Evolutionary conservation across 1,140 invertebrate genomes (phyloP).

Genomic region (Saxidomus purpurata): DNA sequence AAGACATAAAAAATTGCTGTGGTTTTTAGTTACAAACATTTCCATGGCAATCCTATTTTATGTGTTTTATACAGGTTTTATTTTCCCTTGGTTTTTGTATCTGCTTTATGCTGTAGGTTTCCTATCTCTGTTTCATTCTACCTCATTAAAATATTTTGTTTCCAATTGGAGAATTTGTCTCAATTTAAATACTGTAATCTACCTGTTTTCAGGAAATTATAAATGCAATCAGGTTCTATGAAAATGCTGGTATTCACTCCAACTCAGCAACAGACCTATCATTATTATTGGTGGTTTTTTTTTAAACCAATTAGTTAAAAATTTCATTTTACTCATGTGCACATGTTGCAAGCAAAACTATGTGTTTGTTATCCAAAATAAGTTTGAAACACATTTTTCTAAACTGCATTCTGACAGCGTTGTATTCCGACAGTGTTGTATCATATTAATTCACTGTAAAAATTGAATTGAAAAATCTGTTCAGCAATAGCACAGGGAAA

Average conservation of each 20-base stretch:
- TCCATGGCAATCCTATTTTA: not conserved
- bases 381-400: too few relatives aligned
- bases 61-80: not conserved
- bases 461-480: too few relatives aligned
- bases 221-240: not conserved
- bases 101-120: not conserved
- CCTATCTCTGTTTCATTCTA: not conserved
- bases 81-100: not conserved
- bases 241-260: not conserved
- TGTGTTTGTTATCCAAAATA: too few relatives aligned
- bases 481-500: too few relatives aligned
- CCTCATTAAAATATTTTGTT: not conserved
- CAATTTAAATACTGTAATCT: not conserved
- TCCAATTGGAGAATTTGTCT: not conserved
- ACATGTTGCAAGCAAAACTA: too few relatives aligned
- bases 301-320: too few relatives aligned
- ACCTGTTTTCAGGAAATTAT: not conserved
- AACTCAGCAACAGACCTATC: not conserved
- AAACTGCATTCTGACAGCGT: too few relatives aligned
- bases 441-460: too few relatives aligned
- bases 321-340: too few relatives aligned
- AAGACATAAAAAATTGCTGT: not conserved
- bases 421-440: too few relatives aligned
- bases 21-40: not conserved
- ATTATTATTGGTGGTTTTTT: too few relatives aligned